Evolutionary conservation across 2,888 invertebrate species (phyloP).

Genomic region (Smittia sp.): DNA sequence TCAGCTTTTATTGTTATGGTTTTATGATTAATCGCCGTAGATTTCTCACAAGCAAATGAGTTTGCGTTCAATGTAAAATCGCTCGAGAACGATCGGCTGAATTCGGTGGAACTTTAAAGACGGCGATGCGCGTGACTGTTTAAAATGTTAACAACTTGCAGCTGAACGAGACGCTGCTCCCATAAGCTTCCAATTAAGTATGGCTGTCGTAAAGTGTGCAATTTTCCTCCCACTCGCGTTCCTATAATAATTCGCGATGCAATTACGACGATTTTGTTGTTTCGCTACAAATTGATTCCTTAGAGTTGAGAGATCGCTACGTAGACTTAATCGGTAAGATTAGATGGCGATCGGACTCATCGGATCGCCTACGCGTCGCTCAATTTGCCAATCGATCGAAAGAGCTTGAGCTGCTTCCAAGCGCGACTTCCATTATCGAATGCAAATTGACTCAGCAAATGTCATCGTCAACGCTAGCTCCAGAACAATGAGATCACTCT

Average conservation of each 20-base stretch:
- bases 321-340: neutral
- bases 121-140: neutral
- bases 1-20: neutral
- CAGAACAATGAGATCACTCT: slow-evolving; percentile 7
- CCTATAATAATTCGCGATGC: neutral
- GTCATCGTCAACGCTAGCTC: neutral
- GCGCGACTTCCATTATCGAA: neutral
- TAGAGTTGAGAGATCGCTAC: neutral
- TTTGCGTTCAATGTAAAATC: neutral
- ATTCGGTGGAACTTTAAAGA: neutral
- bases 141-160: neutral
- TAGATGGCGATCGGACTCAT: neutral
- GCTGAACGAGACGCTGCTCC: neutral
- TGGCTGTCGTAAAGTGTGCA: slow-evolving; percentile 1
- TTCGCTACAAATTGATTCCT: neutral
- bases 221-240: neutral
- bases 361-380: neutral
- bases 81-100: neutral
- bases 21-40: neutral
- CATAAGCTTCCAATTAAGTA: neutral
- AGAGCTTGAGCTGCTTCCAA: neutral
- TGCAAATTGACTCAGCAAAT: neutral
- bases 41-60: slow-evolving; percentile 8
- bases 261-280: neutral
- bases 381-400: no score